Conservation (phyloP, 2,797 vertebrate species). For the Mormyrops boulengeri region DNA sequence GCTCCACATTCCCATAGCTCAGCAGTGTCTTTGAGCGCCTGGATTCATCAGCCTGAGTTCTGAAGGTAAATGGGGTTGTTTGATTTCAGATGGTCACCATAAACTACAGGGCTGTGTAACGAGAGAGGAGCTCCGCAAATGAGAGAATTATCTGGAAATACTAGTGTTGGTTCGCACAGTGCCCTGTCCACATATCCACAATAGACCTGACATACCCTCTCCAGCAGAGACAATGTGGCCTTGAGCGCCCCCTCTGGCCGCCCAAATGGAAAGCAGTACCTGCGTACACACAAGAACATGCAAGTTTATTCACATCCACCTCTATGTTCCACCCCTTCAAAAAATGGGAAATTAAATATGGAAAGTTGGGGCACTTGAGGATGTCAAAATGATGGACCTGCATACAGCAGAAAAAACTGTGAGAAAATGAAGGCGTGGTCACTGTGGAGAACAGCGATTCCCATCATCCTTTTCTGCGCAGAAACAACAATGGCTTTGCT, state of each 20-base stretch:
- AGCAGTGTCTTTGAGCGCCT: not conserved
- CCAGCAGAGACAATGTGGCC: slow-evolving; percentile 89
- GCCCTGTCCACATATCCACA: not conserved
- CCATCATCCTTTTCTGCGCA: not conserved
- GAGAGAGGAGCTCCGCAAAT: not conserved
- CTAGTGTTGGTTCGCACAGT: not conserved
- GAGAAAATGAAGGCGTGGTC: not conserved
- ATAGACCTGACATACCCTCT: slow-evolving; percentile 70
- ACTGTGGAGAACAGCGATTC: not conserved
- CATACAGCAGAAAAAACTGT: not conserved
- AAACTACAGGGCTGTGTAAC: not conserved
- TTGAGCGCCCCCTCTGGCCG: slow-evolving; percentile 95
- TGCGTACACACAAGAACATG: slow-evolving; percentile 43
- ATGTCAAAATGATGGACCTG: not conserved
- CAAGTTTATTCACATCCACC: not conserved
- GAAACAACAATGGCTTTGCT: not conserved
- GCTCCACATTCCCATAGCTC: not conserved
- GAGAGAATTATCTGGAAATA: not conserved
- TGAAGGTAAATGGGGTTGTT: not conserved
- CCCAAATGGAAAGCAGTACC: slow-evolving; percentile 96
- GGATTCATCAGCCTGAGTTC: not conserved
- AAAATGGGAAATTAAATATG: not conserved
- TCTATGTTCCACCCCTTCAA: not conserved
- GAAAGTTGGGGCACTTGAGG: not conserved
- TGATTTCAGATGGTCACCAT: not conserved